Evolutionary conservation across 2,888 invertebrate species (phyloP), one percentile per base, ranked within the genome.

Genomic region (Diarsia rubi): DNA sequence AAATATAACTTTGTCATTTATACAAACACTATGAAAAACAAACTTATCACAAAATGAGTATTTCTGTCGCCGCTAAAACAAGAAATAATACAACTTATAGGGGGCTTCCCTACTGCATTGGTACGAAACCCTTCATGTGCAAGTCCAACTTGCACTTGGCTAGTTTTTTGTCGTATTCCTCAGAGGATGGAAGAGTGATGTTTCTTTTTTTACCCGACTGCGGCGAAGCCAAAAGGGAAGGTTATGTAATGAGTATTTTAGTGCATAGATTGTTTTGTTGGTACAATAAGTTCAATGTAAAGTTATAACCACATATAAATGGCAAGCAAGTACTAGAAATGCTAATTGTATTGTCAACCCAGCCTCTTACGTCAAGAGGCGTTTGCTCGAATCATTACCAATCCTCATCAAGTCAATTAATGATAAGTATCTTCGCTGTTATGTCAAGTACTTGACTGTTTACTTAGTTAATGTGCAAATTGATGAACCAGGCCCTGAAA

Each of bases 311-410:
- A 49, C 3, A 63, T 57, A 31, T 5, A 44, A 42, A 54, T 47
- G 37, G 37, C 37, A 37, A 49, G 42, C 44, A 65, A 45, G 9
- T 57, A 3, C n/a, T 59, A 4, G 14, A 54, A 52, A 72, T 80
- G 77, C 37, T 67, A 75, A 75, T 72, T 62, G 44, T 42, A 72
- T 57, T 67, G 76, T 75, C 49, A 5, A 73, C 71, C 45, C 42
- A 80, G 9, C 5, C 68, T 65, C 73, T 83, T 24, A 75, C 16
- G 49, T 37, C 54, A 44, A 69, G 66, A 69, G n/a, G 69, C 60
- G 62, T 83, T 81, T 80, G 67, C 81, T 67, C 70, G 73, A 80
- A 77, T 83, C 72, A 83, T 83, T 83, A 83, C 24, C 49, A 73
- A n/a, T 68, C 42, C 72, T 80, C 77, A 47, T 83, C 77, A 70